These are phyloP conservation scores for Cabera pusaria DNA, from an alignment of 2,888 invertebrate species.

Conservation along the genomic window DNA sequence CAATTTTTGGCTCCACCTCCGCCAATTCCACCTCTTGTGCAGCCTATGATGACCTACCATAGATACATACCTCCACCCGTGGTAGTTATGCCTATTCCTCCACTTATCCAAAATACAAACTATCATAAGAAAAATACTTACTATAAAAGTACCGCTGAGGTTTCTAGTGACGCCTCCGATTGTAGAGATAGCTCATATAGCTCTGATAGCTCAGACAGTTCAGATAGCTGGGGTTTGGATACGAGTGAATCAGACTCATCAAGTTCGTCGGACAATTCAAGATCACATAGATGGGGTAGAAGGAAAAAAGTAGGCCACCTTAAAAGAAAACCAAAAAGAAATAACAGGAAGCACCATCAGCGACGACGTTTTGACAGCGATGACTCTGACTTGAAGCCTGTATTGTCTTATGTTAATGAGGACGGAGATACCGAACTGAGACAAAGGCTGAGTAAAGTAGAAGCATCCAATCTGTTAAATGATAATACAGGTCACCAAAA, in stretches of 20 bases:
- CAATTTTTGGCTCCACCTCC: constrained; percentile 3
- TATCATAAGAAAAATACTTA: background rate
- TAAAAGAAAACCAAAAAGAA: too few species aligned
- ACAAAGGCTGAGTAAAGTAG: constrained; percentile 1
- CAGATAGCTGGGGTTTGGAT: too few species aligned
- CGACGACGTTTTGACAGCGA: background rate
- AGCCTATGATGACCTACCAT: background rate
- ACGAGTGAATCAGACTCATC: too few species aligned
- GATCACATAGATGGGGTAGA: background rate
- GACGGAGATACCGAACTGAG: background rate
- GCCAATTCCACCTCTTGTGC: background rate
- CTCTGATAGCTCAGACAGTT: too few species aligned
- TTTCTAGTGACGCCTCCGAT: too few species aligned
- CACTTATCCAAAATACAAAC: background rate
- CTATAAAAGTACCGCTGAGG: too few species aligned
- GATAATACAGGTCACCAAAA: background rate
- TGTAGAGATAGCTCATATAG: too few species aligned
- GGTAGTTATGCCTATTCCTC: constrained; percentile 6
- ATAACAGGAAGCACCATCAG: too few species aligned
- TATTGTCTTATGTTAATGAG: constrained; percentile 1
- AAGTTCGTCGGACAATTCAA: too few species aligned
- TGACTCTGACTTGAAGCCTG: background rate
- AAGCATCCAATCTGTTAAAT: constrained; percentile 1
- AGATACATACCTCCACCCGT: constrained; percentile 3
- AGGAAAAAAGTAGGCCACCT: constrained; percentile 9